Base-by-base conservation (phyloP, 2,113 vertebrate species). In the Chinchilla lanigera region DNA sequence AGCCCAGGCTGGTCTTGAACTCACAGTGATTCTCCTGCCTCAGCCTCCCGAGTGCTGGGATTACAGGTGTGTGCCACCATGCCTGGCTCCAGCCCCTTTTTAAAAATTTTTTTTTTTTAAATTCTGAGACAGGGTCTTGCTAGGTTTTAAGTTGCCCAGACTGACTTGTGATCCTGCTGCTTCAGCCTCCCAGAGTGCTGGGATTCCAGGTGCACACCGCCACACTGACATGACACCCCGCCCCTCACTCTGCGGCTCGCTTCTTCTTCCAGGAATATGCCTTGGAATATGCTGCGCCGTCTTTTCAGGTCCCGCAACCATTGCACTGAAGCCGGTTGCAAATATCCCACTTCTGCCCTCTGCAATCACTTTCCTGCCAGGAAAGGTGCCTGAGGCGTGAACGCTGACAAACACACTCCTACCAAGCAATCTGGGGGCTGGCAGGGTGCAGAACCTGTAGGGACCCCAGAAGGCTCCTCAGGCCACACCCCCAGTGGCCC, bases 381-480 rank as follows among this genome's bases (percentile, higher is more conserved):
- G 19, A 38, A 33, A 33, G 19, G 6, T 11, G 10, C 24, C 11
- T 35, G 3, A 44, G 33, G n/a, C 4, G 54, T 4, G 75, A 47
- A 11, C 61, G 56, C 47, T 78, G 67, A 77, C 63, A 35, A n/a
- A 50, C 24, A 33, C 17, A 10, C 11, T 19, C 11, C 33, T 3
- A 16, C 54, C 1, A 0, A 3, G n/a, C 8, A 1, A 11, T 35
- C 54, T 33, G 7, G 10, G 26, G 35, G 16, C 12, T 4, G 0
- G 30, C 56, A 10, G 3, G 28, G 58, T 6, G 52, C n/a, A 35
- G 50, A 22, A 35, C 50, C 50, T 4, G 19, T 12, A 38, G 26
- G 7, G 38, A 41, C 26, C 3, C 5, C 19, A 0, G 11, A 7
- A 5, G 24, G 73, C 13, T 16, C 47, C 28, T 60, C 58, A 1